Conservation (phyloP, 37 sponge, comb jelly and placozoan genomes). For the Aphrocallistes beatrix region DNA sequence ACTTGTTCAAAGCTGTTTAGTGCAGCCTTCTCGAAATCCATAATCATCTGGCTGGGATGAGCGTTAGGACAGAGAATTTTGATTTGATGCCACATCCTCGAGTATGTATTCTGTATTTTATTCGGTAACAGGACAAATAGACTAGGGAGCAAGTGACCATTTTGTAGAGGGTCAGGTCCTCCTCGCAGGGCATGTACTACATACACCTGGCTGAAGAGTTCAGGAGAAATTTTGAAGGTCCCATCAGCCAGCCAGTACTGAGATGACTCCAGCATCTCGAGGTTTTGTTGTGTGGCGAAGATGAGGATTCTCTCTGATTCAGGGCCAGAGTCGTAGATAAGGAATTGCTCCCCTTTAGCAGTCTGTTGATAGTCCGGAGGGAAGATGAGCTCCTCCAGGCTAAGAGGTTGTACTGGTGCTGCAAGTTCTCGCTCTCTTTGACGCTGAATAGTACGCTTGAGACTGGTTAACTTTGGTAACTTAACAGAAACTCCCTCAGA, state of each 20-base stretch:
- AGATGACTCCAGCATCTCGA: not conserved
- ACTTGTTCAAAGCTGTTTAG: too few relatives aligned
- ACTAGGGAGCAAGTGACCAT: too few relatives aligned
- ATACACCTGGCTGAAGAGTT: not conserved
- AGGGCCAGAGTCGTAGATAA: not conserved
- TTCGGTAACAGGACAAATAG: too few relatives aligned
- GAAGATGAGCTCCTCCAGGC: not conserved
- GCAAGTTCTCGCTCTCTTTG: not conserved
- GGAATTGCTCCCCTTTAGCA: not conserved
- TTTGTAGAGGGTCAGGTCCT: too few relatives aligned
- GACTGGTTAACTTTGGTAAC: not conserved
- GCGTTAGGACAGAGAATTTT: too few relatives aligned
- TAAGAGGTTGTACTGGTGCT: not conserved
- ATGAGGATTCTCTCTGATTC: constrained; percentile 5
- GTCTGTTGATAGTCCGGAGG: not conserved
- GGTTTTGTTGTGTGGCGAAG: not conserved
- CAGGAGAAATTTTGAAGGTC: constrained; percentile 10
- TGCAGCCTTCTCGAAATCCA: too few relatives aligned
- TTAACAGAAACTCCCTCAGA: constrained; percentile 8
- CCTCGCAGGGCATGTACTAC: too few relatives aligned
- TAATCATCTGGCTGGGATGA: too few relatives aligned
- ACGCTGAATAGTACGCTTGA: not conserved
- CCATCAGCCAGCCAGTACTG: constrained; percentile 16
- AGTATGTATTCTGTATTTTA: too few relatives aligned
- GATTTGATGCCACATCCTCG: too few relatives aligned